phyloP scores from a whole-genome alignment of 23 tunicate species.

The Ascidia mentula region DNA sequence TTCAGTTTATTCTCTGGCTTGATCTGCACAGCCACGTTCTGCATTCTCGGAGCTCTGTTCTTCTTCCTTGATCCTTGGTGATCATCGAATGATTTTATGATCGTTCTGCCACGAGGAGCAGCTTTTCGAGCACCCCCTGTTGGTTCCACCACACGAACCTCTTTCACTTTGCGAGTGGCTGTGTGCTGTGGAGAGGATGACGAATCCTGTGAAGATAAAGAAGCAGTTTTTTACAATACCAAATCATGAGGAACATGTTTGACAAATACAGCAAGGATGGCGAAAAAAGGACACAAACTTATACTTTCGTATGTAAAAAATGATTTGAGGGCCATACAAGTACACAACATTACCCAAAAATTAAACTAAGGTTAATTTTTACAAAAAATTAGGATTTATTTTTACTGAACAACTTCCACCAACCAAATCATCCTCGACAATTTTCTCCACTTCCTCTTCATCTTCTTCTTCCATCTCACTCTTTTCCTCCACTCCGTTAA shows the following conservation, averaged over 20 bases:
- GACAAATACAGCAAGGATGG: too few species aligned
- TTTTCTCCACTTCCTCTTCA: conserved; percentile 34
- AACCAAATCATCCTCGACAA: not conserved
- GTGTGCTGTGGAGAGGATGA: not conserved
- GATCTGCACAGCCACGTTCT: conserved; percentile 50
- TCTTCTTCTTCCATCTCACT: conserved; percentile 29
- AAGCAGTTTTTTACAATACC: too few species aligned
- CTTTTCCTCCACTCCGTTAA: conserved; percentile 43
- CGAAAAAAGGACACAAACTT: too few species aligned
- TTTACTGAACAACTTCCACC: too few species aligned
- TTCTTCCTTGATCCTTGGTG: conserved; percentile 35
- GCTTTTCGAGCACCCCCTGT: not conserved
- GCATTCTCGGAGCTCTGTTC: conserved; percentile 68
- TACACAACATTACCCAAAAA: too few species aligned
- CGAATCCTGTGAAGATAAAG: not conserved
- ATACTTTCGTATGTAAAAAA: too few species aligned
- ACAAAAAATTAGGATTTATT: too few species aligned
- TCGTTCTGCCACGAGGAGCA: conserved; percentile 20
- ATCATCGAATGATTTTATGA: conserved; percentile 37
- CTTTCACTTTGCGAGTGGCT: not conserved
- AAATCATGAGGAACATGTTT: too few species aligned
- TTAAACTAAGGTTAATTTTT: too few species aligned
- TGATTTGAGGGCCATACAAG: too few species aligned
- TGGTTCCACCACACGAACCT: not conserved
- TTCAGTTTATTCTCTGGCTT: conserved; percentile 59